Evolutionary conservation across 2,113 vertebrate species (phyloP).

Genomic region (Poecilia latipinna): DNA sequence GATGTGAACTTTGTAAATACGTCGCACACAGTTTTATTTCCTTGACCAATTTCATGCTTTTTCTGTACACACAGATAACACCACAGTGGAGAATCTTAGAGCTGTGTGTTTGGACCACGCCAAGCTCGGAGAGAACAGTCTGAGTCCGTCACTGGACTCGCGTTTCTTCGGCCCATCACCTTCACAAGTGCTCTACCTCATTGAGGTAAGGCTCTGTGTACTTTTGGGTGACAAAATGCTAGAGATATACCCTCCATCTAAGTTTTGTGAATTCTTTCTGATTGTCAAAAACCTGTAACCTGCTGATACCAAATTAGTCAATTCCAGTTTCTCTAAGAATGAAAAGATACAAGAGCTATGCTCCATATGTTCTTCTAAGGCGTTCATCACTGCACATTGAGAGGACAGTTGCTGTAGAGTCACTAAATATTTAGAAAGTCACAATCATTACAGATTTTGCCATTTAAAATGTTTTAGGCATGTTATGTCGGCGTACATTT

Average conservation of each 20-base stretch:
- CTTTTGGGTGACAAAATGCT: not conserved
- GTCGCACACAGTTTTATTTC: not conserved
- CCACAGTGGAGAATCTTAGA: conserved; percentile 95
- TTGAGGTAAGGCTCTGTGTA: conserved; percentile 84
- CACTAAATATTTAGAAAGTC: not conserved
- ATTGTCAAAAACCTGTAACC: not conserved
- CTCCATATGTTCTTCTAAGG: not conserved
- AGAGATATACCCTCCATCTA: too few relatives aligned
- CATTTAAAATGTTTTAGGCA: too few relatives aligned
- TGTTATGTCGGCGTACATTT: not conserved
- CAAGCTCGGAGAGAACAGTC: conserved; percentile 98
- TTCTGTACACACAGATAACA: conserved; percentile 86
- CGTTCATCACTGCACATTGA: not conserved
- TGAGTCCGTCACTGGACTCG: conserved; percentile 96
- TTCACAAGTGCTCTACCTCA: conserved; percentile 99
- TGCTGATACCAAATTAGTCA: not conserved
- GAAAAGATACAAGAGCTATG: not conserved
- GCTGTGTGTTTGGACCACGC: conserved; percentile 97
- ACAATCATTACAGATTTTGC: too few relatives aligned
- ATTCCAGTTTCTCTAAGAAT: too few relatives aligned
- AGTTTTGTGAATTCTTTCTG: too few relatives aligned
- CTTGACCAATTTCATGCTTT: not conserved
- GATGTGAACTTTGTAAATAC: not conserved
- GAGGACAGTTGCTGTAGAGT: not conserved
- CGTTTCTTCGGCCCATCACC: conserved; percentile 98